Evolutionary conservation across 2,797 vertebrate species (phyloP), one percentile per base, ranked within the genome.

Genomic region (Babyrousa celebensis): DNA sequence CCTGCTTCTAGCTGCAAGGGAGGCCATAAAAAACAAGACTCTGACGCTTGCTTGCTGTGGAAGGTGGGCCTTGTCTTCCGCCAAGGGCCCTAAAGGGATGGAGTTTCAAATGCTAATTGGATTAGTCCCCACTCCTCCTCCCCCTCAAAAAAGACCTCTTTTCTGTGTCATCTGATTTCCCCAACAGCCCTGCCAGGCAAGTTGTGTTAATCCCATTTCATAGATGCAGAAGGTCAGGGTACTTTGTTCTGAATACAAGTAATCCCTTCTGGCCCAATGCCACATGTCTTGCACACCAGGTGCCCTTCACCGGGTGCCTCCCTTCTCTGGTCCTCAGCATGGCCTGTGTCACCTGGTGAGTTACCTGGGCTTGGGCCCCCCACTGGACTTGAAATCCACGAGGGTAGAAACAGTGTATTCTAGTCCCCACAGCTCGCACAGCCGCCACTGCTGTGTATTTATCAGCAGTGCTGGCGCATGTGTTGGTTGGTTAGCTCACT

Each of bases 151-250:
- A 62, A 58, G 43, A 54, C 32, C 36, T 43, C 29, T 68, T 85
- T 80, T 40, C 40, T n/a, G 1, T 89, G 40, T 82, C 75, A 71
- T 82, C 54, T 70, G 12, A 54, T 92, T 68, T 92, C 27, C 56
- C 32, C 75, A 18, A 40, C 4, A 21, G 2, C 29, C 27, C 72
- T 70, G 4, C 15, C 71, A 48, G 23, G 25, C 29, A 23, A 3
- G 12, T 32, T 40, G 12, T 82, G 6, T 82, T 63, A n/a, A 29
- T n/a, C 23, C 48, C 63, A 36, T 87, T 93, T 93, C 43, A 56
- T 3, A 83, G 40, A 56, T 68, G 86, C 65, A 23, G 36, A 20
- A 52, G 74, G 16, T 52, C 54, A 72, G 79, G 80, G 36, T 17
- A n/a, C 29, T 68, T 54, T 89, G 21, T 23, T 23, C 11, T 32